phyloP scores from a whole-genome alignment of 2,113 vertebrate species.

The Mesoclemmys tuberculata region DNA sequence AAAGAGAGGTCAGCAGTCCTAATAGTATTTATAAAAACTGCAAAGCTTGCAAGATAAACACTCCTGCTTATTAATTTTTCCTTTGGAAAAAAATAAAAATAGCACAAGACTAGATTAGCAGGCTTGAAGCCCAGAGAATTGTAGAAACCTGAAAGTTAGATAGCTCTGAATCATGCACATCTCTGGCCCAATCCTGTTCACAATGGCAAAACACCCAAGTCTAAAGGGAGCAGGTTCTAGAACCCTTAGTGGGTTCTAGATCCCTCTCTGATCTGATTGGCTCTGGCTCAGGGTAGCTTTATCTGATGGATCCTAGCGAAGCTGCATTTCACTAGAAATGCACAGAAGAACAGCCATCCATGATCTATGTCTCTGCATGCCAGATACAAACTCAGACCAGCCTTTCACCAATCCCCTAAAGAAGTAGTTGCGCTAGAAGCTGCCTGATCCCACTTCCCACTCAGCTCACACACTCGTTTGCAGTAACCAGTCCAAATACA shows the following conservation, averaged over 20 bases:
- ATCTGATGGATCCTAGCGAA: background rate
- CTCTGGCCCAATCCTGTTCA: background rate
- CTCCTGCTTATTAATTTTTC: background rate
- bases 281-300: background rate
- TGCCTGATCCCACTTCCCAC: background rate
- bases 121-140: background rate
- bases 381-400: background rate
- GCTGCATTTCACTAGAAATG: background rate
- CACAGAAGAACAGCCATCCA: background rate
- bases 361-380: background rate
- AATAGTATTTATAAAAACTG: background rate
- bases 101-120: background rate
- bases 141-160: background rate
- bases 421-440: background rate
- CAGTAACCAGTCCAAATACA: background rate
- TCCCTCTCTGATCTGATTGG: background rate
- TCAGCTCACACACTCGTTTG: background rate
- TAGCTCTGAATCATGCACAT: background rate
- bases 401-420: background rate
- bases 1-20: background rate
- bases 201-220: background rate
- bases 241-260: background rate
- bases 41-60: background rate
- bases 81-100: background rate
- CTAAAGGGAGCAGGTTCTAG: background rate